Evolutionary conservation across 2,888 invertebrate species (phyloP).

Genomic region (Ceriagrion tenellum): DNA sequence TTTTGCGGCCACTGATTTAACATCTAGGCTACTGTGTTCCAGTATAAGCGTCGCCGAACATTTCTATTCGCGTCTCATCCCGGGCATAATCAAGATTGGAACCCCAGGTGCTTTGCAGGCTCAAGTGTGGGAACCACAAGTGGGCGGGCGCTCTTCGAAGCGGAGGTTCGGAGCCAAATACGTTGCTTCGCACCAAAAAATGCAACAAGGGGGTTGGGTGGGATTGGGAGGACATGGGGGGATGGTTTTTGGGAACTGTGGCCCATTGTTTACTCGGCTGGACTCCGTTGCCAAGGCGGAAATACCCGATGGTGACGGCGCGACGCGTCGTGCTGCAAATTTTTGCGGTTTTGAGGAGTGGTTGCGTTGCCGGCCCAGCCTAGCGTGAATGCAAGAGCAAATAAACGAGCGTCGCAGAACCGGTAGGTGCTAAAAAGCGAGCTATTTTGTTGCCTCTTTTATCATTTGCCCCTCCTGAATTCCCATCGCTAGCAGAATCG

Average conservation of each 20-base stretch:
- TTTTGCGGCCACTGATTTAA: background rate
- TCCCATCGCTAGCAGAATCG: background rate
- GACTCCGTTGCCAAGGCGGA: slow-evolving; percentile 22
- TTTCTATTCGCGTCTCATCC: background rate
- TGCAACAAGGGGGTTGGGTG: background rate
- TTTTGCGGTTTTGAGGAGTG: slow-evolving; percentile 1
- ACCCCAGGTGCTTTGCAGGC: background rate
- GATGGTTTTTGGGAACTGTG: background rate
- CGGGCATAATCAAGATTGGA: background rate
- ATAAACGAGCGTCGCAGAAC: background rate
- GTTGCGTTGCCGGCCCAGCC: background rate
- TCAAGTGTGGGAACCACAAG: background rate
- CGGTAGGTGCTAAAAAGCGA: background rate
- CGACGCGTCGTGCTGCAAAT: background rate
- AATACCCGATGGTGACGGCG: background rate
- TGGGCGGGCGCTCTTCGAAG: background rate
- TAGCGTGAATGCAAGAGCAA: background rate
- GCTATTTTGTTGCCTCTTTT: background rate
- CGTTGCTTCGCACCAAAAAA: background rate
- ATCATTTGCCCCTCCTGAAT: background rate
- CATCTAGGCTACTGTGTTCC: background rate
- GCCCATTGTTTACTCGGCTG: background rate
- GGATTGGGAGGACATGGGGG: background rate
- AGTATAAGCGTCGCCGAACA: background rate
- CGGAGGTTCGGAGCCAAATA: background rate